These are phyloP conservation scores for Pteropus rufus DNA, from an alignment of 2,797 vertebrate species.

Conservation along the genomic window DNA sequence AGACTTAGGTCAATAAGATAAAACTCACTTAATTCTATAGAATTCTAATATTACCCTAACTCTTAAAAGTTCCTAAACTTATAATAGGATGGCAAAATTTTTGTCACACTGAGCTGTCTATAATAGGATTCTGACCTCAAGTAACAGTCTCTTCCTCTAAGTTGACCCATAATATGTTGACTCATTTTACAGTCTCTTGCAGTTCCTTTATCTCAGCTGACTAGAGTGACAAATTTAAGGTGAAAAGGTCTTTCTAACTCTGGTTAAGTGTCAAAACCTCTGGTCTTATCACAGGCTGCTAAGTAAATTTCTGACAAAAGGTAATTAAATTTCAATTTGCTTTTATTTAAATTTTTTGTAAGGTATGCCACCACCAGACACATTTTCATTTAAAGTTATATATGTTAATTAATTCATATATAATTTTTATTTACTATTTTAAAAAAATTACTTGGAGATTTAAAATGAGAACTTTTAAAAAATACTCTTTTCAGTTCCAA, in stretches of 20 bases:
- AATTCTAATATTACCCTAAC: background rate
- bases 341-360: conserved; percentile 17
- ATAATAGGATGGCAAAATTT: background rate
- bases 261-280: background rate
- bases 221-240: background rate
- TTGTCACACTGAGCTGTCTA: background rate
- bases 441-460: background rate
- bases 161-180: background rate
- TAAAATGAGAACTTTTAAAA: background rate
- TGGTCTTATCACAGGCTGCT: background rate
- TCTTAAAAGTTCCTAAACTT: background rate
- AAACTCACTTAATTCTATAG: background rate
- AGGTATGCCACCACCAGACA: background rate
- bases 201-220: background rate
- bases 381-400: background rate
- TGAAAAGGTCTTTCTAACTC: background rate
- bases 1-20: background rate
- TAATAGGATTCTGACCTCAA: background rate
- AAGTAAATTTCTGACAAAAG: background rate
- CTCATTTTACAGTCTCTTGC: background rate
- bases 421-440: background rate
- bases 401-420: background rate
- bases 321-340: background rate
- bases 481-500: background rate
- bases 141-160: background rate